phyloP scores from a whole-genome alignment of 2,113 vertebrate species.

The Haliaeetus leucogaster region DNA sequence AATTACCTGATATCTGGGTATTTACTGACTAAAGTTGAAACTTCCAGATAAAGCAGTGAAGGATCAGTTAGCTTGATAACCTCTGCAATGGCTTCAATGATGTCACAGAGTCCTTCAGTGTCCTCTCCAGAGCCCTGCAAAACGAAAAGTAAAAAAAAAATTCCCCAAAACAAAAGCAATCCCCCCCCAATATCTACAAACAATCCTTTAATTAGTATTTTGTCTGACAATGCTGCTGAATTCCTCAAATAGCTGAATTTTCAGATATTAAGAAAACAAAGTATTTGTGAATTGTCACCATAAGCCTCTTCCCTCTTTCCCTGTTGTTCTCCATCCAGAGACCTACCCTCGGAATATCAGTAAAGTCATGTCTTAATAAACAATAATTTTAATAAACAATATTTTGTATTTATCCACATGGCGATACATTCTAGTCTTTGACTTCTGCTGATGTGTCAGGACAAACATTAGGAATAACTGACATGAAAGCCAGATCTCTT shows the following conservation, averaged over 20 bases:
- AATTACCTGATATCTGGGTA: conserved; percentile 95
- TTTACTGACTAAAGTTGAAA: conserved; percentile 93
- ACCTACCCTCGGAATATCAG: not conserved
- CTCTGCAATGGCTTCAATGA: conserved; percentile 90
- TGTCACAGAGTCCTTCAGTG: conserved; percentile 85
- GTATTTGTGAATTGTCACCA: not conserved
- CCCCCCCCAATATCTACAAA: not conserved
- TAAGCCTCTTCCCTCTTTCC: not conserved
- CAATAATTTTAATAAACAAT: not conserved
- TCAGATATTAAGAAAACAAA: not conserved
- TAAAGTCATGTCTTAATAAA: not conserved
- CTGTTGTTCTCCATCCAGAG: not conserved
- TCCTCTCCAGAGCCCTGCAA: conserved; percentile 80
- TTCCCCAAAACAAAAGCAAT: not conserved
- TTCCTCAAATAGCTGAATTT: not conserved
- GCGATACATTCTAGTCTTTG: not conserved
- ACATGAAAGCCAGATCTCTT: not conserved
- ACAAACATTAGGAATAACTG: not conserved
- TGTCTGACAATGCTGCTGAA: not conserved
- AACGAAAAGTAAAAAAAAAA: not conserved
- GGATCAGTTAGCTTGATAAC: conserved; percentile 97
- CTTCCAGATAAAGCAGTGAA: conserved; percentile 93
- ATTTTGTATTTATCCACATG: not conserved
- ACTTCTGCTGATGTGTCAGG: not conserved
- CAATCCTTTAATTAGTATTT: not conserved